Conservation (phyloP, 2,888 invertebrate genomes). For the Agrotis ipsilon region DNA sequence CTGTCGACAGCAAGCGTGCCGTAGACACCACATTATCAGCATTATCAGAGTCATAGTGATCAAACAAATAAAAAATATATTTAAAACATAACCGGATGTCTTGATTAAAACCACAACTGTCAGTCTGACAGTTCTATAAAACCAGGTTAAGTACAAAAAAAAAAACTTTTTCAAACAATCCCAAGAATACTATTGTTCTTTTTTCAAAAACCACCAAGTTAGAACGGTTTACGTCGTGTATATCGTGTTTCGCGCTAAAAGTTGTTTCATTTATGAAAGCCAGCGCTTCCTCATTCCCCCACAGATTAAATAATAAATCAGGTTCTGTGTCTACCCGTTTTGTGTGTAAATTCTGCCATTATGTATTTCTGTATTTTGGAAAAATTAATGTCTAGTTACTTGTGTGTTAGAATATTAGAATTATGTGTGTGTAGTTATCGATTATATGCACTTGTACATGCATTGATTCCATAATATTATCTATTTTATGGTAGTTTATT, state of each 20-base stretch:
- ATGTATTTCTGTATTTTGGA: neutral
- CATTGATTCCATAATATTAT: too few species aligned
- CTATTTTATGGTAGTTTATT: too few species aligned
- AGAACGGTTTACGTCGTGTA: slow-evolving; percentile 18
- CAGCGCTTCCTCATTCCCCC: slow-evolving; percentile 32
- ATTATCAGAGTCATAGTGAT: too few species aligned
- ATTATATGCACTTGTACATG: too few species aligned
- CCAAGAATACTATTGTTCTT: slow-evolving; percentile 12
- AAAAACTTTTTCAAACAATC: slow-evolving; percentile 10
- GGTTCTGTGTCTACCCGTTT: slow-evolving; percentile 13
- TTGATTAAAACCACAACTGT: neutral
- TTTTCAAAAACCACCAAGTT: slow-evolving; percentile 35
- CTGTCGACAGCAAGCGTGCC: too few species aligned
- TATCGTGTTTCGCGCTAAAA: slow-evolving; percentile 48
- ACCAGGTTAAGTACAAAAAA: neutral
- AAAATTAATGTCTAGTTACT: too few species aligned
- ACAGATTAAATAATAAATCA: slow-evolving; percentile 64
- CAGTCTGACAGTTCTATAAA: neutral
- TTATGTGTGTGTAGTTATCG: too few species aligned
- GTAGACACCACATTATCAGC: too few species aligned
- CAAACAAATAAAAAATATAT: too few species aligned
- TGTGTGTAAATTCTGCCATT: slow-evolving; percentile 11
- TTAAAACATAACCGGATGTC: too few species aligned
- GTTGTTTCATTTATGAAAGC: slow-evolving; percentile 40
- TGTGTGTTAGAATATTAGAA: too few species aligned